Base-by-base conservation (phyloP, 2,888 invertebrate species). In the Dermolepida albohirtum region DNA sequence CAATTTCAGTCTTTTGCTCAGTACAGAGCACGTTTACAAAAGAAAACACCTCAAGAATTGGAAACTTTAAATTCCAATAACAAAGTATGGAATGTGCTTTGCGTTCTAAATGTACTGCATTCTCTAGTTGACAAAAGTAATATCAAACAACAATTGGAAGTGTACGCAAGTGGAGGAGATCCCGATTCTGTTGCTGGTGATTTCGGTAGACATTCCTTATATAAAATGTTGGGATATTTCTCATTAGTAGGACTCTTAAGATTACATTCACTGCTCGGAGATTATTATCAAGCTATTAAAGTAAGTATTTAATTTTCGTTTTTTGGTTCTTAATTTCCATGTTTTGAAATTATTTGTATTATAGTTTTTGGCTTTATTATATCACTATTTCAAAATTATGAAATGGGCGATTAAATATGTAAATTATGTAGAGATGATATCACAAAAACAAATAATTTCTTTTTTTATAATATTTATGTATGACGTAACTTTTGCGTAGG, bases 191-290 rank as follows among this genome's bases (percentile, higher is more conserved):
- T 97, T 0, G 97, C 98, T 69, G 98, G 98, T 8, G 95, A 96
- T 79, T 99, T 98, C 83, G 99, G 98, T 0, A 91, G 94, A 66
- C 95, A 96, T 80, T 94, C 96, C 0, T 88, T 99, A 49, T 99
- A 99, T 86, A 99, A 98, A 87, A 99, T 98, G 97, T 87, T 99
- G 81, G 99, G 99, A 0, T 99, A 99, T 84, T 99, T 98, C 86
- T 96, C 97, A 41, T 88, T 99, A 34, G 96, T 99, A 62, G 99
- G 98, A 1, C 87, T 99, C 8, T 86, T 99, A 71, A 89, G 99
- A 64, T 89, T 99, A 16, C 99, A 99, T 84, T 98, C 98, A 0
- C 86, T 99, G 66, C 89, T 98, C 50, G 98, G 99, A 1, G 99
- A 99, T 85, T 99, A 99, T 84, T 97, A 98, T 82, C 97, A 98